Percentiles rank a stretch among this genome's conserved stretches.
phyloP scores from a whole-genome alignment of 1,140 invertebrate genomes.

The Caerostris darwini region DNA sequence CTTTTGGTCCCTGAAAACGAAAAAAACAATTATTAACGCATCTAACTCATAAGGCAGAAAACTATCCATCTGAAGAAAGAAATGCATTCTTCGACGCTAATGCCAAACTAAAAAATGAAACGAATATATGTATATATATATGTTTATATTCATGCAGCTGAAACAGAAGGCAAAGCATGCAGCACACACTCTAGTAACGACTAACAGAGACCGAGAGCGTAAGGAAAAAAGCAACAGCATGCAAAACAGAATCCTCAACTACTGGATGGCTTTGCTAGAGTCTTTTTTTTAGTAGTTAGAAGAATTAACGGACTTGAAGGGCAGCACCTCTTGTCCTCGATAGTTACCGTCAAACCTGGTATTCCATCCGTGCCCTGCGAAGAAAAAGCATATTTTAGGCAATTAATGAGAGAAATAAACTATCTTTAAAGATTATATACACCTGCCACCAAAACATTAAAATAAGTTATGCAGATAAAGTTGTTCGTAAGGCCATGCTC shows the following conservation, averaged over 20 bases:
- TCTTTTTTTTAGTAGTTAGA: slow-evolving; percentile 24
- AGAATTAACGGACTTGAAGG: slow-evolving; percentile 60
- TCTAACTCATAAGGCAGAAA: neutral
- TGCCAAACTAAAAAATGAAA: neutral
- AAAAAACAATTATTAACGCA: neutral
- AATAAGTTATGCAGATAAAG: no score
- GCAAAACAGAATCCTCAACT: slow-evolving; percentile 47
- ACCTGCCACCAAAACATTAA: no score
- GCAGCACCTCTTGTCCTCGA: slow-evolving; percentile 57
- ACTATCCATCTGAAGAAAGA: neutral
- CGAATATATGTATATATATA: neutral
- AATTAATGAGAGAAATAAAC: neutral
- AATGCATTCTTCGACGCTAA: neutral
- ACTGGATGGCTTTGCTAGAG: slow-evolving; percentile 31
- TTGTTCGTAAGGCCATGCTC: no score
- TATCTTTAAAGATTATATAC: no score
- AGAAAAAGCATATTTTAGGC: slow-evolving; percentile 32
- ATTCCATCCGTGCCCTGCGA: slow-evolving; percentile 78
- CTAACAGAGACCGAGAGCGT: neutral
- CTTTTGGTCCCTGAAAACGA: slow-evolving; percentile 77
- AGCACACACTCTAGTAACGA: slow-evolving; percentile 7
- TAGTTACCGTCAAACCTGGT: slow-evolving; percentile 79
- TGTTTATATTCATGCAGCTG: neutral
- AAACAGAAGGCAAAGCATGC: slow-evolving; percentile 30
- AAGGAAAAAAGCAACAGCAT: slow-evolving; percentile 29